Evolutionary conservation across 1,140 invertebrate genomes (phyloP).

Genomic region (Amyelois transitella): DNA sequence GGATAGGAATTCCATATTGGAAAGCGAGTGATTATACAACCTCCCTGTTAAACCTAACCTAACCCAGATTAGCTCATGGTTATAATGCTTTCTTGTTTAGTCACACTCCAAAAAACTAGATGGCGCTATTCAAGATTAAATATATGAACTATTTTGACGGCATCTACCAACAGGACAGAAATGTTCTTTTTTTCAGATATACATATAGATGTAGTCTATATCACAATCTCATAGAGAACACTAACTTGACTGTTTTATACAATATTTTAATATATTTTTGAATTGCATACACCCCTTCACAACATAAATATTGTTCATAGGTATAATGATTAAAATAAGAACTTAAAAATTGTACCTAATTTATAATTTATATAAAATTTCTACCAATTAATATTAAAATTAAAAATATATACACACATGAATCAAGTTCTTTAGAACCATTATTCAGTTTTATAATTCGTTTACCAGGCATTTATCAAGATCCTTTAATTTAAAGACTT

Average conservation of each 20-base stretch:
- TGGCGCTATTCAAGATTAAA: too few relatives aligned
- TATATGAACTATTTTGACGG: too few relatives aligned
- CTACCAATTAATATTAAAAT: neutral
- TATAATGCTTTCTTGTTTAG: too few relatives aligned
- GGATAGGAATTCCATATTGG: too few relatives aligned
- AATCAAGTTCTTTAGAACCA: neutral
- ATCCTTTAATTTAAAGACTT: neutral
- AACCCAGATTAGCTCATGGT: too few relatives aligned
- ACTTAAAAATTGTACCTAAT: too few relatives aligned
- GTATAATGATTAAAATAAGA: neutral
- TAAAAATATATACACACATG: neutral
- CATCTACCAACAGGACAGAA: too few relatives aligned
- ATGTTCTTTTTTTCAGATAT: neutral
- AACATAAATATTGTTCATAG: neutral
- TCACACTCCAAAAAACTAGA: too few relatives aligned
- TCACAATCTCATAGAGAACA: slow-evolving; percentile 4
- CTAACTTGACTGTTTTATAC: neutral
- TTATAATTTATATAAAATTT: neutral
- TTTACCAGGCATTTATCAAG: neutral
- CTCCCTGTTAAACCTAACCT: too few relatives aligned
- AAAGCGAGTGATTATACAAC: too few relatives aligned
- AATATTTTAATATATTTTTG: neutral
- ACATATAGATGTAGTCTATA: slow-evolving; percentile 1
- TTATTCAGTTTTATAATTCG: neutral
- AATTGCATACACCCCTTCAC: neutral